phyloP scores from a whole-genome alignment of 53 echinoderm and acorn worm genomes.

The Stichopus horrens region DNA sequence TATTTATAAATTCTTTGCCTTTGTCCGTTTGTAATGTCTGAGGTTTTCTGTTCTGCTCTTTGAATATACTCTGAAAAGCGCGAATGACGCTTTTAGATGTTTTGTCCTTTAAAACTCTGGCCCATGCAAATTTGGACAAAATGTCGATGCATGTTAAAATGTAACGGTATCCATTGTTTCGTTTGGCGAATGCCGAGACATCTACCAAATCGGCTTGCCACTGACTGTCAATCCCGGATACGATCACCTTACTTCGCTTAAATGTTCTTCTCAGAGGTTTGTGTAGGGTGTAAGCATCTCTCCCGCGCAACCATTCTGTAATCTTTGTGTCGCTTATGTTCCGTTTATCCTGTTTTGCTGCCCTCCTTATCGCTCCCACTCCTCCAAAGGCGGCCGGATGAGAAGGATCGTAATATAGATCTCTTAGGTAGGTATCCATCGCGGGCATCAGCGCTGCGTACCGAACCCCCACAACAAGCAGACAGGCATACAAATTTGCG shows the following conservation, averaged over 20 bases:
- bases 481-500: constrained; percentile 2
- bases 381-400: constrained; percentile 28
- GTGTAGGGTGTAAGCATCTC: not conserved
- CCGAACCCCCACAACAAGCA: too few species aligned
- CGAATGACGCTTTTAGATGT: not conserved
- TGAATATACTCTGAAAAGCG: constrained; percentile 30
- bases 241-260: not conserved
- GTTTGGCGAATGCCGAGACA: not conserved
- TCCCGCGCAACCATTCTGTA: not conserved
- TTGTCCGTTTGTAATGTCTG: constrained; percentile 17
- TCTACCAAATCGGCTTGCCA: constrained; percentile 8
- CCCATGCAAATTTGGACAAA: not conserved
- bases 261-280: too few species aligned
- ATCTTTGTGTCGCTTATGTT: not conserved
- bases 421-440: constrained; percentile 2
- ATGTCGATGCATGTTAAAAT: constrained; percentile 48
- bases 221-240: not conserved
- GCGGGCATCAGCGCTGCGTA: not conserved
- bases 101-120: not conserved
- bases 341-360: not conserved
- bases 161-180: constrained; percentile 28
- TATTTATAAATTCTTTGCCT: constrained; percentile 55
- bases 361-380: not conserved
- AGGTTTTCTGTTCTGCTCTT: not conserved
- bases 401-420: constrained; percentile 24